These are phyloP conservation scores for Drosophila quinaria DNA, from an alignment of 2,888 invertebrate genomes.

Conservation along the genomic window DNA sequence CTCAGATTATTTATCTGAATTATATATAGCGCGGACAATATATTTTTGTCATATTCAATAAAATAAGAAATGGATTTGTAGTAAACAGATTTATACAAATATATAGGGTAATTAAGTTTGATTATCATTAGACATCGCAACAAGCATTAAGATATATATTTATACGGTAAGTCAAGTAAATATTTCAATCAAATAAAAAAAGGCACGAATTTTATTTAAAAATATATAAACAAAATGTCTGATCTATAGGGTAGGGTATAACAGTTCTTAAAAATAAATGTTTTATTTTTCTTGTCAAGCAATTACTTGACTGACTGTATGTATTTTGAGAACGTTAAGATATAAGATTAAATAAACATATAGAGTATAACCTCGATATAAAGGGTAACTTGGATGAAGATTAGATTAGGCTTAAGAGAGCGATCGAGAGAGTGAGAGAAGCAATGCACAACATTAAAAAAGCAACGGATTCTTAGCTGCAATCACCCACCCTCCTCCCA, in stretches of 20 bases:
- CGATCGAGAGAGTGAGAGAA: constrained; percentile 9
- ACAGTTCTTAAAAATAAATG: background rate
- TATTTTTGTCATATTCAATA: background rate
- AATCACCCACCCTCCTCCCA: constrained; percentile 10
- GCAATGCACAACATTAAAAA: constrained; percentile 24
- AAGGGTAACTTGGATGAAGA: constrained; percentile 5
- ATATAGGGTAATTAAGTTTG: background rate
- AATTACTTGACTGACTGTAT: background rate
- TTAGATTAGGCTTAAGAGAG: constrained; percentile 20
- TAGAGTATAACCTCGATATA: constrained; percentile 8
- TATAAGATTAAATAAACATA: constrained; percentile 12
- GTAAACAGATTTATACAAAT: background rate
- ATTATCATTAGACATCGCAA: constrained; percentile 7
- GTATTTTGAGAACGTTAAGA: constrained; percentile 2
- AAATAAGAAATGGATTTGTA: background rate
- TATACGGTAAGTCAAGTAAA: background rate
- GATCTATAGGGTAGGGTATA: too few species aligned
- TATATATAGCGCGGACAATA: background rate
- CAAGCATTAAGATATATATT: constrained; percentile 3
- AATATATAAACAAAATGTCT: too few species aligned
- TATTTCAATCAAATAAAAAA: background rate
- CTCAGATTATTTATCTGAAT: background rate
- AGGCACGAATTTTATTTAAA: too few species aligned
- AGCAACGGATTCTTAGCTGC: constrained; percentile 3
- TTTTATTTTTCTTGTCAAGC: background rate